These are phyloP conservation scores for Caranx melampygus DNA, from an alignment of 2,113 vertebrate species.

Conservation along the genomic window DNA sequence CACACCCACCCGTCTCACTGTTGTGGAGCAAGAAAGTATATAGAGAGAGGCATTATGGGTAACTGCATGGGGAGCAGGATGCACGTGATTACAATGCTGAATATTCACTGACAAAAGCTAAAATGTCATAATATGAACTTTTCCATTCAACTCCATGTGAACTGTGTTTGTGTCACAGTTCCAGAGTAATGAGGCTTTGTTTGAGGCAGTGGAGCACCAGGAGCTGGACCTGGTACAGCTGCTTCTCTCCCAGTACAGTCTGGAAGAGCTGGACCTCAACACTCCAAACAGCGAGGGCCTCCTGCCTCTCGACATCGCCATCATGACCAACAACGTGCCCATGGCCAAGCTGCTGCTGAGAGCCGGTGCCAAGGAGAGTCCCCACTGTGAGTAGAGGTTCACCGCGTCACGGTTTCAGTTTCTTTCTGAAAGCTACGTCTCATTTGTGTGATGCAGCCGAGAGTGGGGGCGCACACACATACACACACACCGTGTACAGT, in stretches of 20 bases:
- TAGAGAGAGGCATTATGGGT: not conserved
- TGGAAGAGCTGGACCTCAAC: constrained; percentile 93
- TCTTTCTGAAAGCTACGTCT: not conserved
- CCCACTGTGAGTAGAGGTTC: constrained; percentile 88
- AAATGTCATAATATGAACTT: not conserved
- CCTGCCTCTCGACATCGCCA: constrained; percentile 90
- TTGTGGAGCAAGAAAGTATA: constrained; percentile 2
- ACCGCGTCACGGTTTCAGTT: not conserved
- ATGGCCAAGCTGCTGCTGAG: constrained; percentile 90
- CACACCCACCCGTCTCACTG: not conserved
- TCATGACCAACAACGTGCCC: constrained; percentile 94
- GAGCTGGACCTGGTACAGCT: constrained; percentile 90
- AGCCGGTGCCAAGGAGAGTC: constrained; percentile 92
- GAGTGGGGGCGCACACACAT: not conserved
- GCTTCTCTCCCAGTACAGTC: constrained; percentile 89
- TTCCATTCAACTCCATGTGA: constrained; percentile 7
- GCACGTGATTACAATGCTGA: not conserved
- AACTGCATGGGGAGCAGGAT: not conserved
- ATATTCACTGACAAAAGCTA: not conserved
- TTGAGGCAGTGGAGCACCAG: constrained; percentile 93
- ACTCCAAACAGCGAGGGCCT: constrained; percentile 94
- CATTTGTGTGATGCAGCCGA: not conserved
- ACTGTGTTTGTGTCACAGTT: constrained; percentile 79
- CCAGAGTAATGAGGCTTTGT: constrained; percentile 89
- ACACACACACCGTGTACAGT: too few relatives aligned